phyloP scores from a whole-genome alignment of 2,113 vertebrate genomes.

The Acanthochromis polyacanthus region DNA sequence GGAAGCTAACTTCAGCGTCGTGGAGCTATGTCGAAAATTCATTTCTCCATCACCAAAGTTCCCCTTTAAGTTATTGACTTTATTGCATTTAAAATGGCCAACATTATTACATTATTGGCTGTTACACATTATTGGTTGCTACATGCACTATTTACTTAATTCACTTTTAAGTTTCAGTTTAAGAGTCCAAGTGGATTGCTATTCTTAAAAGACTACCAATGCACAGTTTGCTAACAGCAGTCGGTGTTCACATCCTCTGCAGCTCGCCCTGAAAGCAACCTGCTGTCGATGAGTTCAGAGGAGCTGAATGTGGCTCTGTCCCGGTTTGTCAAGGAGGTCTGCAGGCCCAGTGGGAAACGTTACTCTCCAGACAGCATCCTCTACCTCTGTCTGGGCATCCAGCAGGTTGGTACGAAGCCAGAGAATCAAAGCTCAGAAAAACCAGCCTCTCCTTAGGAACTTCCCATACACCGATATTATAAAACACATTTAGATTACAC shows the following conservation, averaged over 20 bases:
- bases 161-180: background rate
- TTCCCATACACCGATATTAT: too few species aligned
- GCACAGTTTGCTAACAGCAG: conserved; percentile 10
- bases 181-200: background rate
- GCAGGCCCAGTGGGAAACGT: conserved; percentile 91
- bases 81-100: too few species aligned
- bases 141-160: too few species aligned
- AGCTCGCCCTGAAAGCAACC: conserved; percentile 89
- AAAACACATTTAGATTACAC: too few species aligned
- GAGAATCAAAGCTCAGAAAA: background rate
- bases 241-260: conserved; percentile 75
- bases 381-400: conserved; percentile 98
- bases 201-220: background rate
- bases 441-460: too few species aligned
- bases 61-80: too few species aligned
- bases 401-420: conserved; percentile 89
- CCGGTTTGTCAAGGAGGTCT: conserved; percentile 92
- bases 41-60: too few species aligned
- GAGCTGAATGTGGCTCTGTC: conserved; percentile 90
- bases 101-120: too few species aligned
- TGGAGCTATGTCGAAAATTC: too few species aligned
- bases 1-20: too few species aligned
- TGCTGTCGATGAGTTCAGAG: conserved; percentile 87
- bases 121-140: too few species aligned
- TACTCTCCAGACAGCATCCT: conserved; percentile 97